Evolutionary conservation across 2,888 invertebrate genomes (phyloP).

Genomic region (Colostygia pectinataria): DNA sequence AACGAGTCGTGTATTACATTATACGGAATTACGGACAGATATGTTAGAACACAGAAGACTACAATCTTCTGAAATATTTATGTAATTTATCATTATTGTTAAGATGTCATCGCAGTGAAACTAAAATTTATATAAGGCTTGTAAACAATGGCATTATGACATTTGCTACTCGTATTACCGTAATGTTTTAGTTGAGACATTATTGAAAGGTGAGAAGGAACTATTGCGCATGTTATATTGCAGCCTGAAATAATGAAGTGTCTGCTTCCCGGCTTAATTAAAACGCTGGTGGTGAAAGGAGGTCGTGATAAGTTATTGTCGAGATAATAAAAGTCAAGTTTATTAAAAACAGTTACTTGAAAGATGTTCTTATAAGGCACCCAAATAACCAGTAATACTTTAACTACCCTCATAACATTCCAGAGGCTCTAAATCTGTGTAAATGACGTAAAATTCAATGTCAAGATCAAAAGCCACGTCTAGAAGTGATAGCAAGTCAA

Average conservation of each 20-base stretch:
- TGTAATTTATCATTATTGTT: no score
- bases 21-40: no score
- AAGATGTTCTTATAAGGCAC: not conserved
- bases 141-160: constrained; percentile 11
- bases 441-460: constrained; percentile 18
- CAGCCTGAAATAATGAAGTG: constrained; percentile 37
- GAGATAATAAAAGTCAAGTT: constrained; percentile 18
- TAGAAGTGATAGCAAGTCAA: constrained; percentile 5
- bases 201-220: constrained; percentile 20
- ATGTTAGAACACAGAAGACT: no score
- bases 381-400: not conserved
- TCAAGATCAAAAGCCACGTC: constrained; percentile 25
- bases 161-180: not conserved
- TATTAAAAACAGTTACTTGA: constrained; percentile 1
- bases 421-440: constrained; percentile 4
- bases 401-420: constrained; percentile 8
- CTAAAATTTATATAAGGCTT: not conserved
- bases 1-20: no score
- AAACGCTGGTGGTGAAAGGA: constrained; percentile 40
- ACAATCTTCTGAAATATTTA: no score
- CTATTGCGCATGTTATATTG: constrained; percentile 27
- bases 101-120: not conserved
- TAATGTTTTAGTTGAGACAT: constrained; percentile 24
- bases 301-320: constrained; percentile 36
- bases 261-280: constrained; percentile 44